These are phyloP conservation scores for Holothuria glaberrima DNA, from an alignment of 35 echinoderm and acorn worm species.

Conservation along the genomic window DNA sequence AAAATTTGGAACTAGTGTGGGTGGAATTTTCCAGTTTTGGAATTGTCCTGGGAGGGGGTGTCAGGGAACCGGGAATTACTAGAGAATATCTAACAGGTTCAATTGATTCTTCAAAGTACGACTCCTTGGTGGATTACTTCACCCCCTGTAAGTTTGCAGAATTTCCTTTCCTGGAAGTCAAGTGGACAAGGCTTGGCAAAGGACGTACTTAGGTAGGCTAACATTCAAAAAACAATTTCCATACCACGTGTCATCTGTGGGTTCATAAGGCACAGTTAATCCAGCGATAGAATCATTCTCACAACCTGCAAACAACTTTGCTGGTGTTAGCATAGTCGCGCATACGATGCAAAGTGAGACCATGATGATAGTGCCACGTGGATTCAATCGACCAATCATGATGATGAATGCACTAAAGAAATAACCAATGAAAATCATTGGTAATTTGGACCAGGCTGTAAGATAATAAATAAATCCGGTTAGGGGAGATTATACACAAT, in stretches of 20 bases:
- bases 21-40: no score
- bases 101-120: no score
- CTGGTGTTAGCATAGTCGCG: neutral
- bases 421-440: conserved; percentile 36
- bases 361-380: conserved; percentile 46
- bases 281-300: conserved; percentile 25
- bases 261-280: conserved; percentile 24
- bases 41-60: no score
- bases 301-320: conserved; percentile 20
- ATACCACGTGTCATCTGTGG: conserved; percentile 26
- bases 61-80: no score
- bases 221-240: neutral
- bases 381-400: conserved; percentile 27
- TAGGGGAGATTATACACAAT: no score
- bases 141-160: no score
- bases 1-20: no score
- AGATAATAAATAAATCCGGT: neutral
- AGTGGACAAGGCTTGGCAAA: no score
- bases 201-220: no score
- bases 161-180: no score
- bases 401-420: conserved; percentile 36
- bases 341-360: conserved; percentile 7
- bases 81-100: no score
- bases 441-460: conserved; percentile 24
- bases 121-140: no score